phyloP scores from a whole-genome alignment of 2,888 invertebrate genomes.

The Cyaniris semiargus region DNA sequence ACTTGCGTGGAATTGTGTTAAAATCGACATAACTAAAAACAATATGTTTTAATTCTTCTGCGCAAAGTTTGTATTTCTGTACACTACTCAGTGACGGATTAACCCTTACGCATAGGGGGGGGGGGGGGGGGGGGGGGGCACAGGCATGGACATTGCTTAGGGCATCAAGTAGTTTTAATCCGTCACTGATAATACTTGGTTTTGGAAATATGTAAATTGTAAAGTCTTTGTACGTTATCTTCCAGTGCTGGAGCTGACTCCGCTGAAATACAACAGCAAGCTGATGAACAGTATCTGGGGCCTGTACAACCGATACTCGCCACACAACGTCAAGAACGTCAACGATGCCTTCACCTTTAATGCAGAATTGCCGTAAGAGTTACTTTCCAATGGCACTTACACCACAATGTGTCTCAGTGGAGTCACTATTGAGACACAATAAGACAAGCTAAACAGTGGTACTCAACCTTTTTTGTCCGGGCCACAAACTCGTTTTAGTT shows the following conservation, averaged over 20 bases:
- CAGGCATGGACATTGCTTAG: no score
- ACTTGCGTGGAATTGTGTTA: not conserved
- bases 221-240: conserved; percentile 40
- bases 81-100: no score
- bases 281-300: conserved; percentile 96
- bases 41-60: no score
- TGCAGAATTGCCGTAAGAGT: conserved; percentile 73
- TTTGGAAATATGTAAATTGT: not conserved
- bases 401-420: not conserved
- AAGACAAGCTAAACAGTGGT: no score
- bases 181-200: not conserved
- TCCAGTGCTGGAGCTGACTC: conserved; percentile 83
- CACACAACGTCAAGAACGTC: conserved; percentile 91
- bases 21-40: no score
- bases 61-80: no score
- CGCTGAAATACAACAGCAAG: conserved; percentile 90
- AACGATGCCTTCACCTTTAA: conserved; percentile 79
- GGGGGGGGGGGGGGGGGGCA: no score
- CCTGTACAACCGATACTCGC: conserved; percentile 92
- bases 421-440: no score
- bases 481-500: no score
- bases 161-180: no score
- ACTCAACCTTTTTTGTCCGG: no score
- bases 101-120: no score
- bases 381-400: conserved; percentile 37